These are phyloP conservation scores for Cetoscarus ocellatus DNA, from an alignment of 2,797 vertebrate species.

Conservation along the genomic window DNA sequence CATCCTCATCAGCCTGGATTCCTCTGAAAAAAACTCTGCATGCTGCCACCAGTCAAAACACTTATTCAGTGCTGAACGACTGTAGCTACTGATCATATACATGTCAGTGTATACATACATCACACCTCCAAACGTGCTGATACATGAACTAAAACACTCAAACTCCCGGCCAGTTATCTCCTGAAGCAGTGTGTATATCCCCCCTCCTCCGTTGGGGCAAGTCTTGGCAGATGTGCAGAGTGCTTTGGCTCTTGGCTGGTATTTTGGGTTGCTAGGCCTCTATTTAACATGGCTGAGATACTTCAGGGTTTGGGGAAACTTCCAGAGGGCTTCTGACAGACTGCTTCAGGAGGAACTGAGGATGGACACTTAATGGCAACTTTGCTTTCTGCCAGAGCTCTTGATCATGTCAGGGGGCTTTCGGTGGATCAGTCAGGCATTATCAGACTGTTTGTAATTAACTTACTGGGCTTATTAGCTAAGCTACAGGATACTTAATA, in stretches of 20 bases:
- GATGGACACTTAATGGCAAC: constrained; percentile 29
- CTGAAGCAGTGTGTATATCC: constrained; percentile 48
- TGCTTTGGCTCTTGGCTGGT: constrained; percentile 68
- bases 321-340: constrained; percentile 52
- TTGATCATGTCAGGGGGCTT: constrained; percentile 34
- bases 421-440: constrained; percentile 13
- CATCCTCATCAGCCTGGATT: constrained; percentile 1
- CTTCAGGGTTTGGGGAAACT: constrained; percentile 70
- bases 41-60: constrained; percentile 77
- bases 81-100: constrained; percentile 6
- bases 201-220: constrained; percentile 57
- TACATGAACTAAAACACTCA: constrained; percentile 19
- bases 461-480: not conserved
- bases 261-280: constrained; percentile 77
- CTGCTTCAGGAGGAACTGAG: constrained; percentile 21
- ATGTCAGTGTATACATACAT: not conserved
- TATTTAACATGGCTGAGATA: constrained; percentile 83
- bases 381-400: constrained; percentile 17
- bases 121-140: constrained; percentile 22
- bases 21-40: constrained; percentile 16
- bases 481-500: not conserved
- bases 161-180: not conserved
- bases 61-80: constrained; percentile 38
- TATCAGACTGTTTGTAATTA: constrained; percentile 26
- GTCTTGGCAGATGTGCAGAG: constrained; percentile 80